These are phyloP conservation scores for Enteromius mattozi DNA, from an alignment of 2,797 vertebrate species.

Conservation along the genomic window DNA sequence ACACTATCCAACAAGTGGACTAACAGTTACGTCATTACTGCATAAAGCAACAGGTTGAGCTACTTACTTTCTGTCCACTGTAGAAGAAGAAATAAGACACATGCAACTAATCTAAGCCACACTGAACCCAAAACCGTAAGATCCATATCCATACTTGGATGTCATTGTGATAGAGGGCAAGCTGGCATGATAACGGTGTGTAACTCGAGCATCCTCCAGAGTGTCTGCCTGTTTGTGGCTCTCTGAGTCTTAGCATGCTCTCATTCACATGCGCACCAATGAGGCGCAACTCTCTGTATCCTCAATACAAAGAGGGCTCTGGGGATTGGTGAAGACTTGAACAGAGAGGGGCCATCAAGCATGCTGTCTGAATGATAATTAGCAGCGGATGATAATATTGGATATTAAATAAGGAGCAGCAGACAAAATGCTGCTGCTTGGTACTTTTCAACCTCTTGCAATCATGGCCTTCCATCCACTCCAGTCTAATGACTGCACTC, in stretches of 20 bases:
- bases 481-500: constrained; percentile 14
- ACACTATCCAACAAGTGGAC: constrained; percentile 44
- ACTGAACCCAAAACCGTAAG: constrained; percentile 17
- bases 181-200: constrained; percentile 34
- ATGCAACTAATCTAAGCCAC: constrained; percentile 37
- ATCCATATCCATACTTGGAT: constrained; percentile 53
- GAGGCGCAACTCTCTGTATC: constrained; percentile 32
- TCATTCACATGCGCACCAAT: constrained; percentile 43
- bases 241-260: constrained; percentile 19
- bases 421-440: neutral
- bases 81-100: constrained; percentile 34
- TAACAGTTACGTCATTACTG: constrained; percentile 13
- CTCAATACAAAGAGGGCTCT: constrained; percentile 46
- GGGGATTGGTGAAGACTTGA: constrained; percentile 39
- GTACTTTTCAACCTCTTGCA: constrained; percentile 16
- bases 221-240: constrained; percentile 39
- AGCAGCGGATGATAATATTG: constrained; percentile 25
- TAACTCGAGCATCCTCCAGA: constrained; percentile 38
- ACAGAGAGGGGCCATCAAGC: constrained; percentile 3
- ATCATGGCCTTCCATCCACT: constrained; percentile 33
- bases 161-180: constrained; percentile 50
- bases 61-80: constrained; percentile 57
- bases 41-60: constrained; percentile 16
- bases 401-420: constrained; percentile 9
- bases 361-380: constrained; percentile 42